Base-by-base conservation (phyloP, 2,113 vertebrate species). In the Misgurnus anguillicaudatus region DNA sequence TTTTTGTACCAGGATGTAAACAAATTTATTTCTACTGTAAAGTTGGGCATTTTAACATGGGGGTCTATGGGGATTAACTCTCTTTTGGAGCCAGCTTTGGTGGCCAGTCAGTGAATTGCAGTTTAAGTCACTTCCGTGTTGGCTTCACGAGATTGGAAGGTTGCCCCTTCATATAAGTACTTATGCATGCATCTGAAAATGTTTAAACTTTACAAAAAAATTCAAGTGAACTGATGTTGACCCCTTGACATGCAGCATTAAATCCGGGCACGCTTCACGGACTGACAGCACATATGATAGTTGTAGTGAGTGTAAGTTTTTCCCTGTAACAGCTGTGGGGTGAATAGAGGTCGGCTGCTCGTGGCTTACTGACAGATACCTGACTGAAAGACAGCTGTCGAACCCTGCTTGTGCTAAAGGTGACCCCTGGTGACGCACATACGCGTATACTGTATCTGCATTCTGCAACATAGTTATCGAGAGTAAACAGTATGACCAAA, bases 321-420 rank as follows among this genome's bases (percentile, higher is more conserved):
- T 42, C 38, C n/a, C 14, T 58, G 53, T 73, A 58, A 73, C 55
- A 60, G 53, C 70, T 73, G 70, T 72, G 53, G 11, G 70, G 13
- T 60, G n/a, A 38, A 41, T 73, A 39, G 55, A 60, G 36, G 7
- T 58, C 53, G 77, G 86, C 4, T 57, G 53, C 17, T 19, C 9
- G 7, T 57, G 53, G n/a, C 53, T 57, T 5, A 87, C n/a, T 83
- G 85, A 84, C 86, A 82, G 41, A 47, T 66, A 41, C 62, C 66
- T 64, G 69, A 81, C 78, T 57, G 69, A 71, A 51, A 71, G 6
- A 14, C 71, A 75, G 71, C 72, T 71, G 74, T 17, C 60, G 13
- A 76, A 38, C 77, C 31, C 71, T 7, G 61, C 38, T 21, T 21
- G 55, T 69, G 74, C 61, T 63, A 75, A 80, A 62, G 76, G 83